Evolutionary conservation across 2,797 vertebrate genomes (phyloP).

Genomic region (Pipistrellus pipistrellus): DNA sequence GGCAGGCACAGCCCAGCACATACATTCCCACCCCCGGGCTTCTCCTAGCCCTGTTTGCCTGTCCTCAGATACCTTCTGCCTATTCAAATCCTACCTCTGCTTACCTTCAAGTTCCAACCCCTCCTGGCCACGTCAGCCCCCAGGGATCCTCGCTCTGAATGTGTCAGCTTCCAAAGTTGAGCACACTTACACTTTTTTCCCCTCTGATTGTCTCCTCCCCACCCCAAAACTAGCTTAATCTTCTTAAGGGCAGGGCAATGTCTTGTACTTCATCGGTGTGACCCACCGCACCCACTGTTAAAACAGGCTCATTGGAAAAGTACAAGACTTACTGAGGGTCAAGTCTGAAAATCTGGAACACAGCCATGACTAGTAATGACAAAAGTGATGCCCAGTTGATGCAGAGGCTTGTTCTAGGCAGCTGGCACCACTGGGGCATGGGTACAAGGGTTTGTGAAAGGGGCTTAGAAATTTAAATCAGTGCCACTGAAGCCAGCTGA

Average conservation of each 20-base stretch:
- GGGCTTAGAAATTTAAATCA: background rate
- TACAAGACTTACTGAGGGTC: background rate
- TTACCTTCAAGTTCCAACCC: conserved; percentile 63
- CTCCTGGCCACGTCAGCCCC: conserved; percentile 11
- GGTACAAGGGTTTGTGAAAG: background rate
- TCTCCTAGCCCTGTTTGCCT: background rate
- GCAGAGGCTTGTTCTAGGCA: background rate
- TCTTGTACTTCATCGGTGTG: background rate
- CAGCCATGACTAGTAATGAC: conserved; percentile 4
- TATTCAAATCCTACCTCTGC: background rate
- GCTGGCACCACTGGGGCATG: background rate
- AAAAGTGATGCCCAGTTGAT: background rate
- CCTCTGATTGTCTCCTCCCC: background rate
- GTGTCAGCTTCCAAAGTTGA: background rate
- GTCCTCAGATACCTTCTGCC: conserved; percentile 21
- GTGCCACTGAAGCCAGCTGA: background rate
- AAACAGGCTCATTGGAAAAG: background rate
- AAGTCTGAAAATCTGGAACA: conserved; percentile 1
- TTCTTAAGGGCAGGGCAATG: conserved; percentile 62
- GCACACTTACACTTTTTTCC: conserved; percentile 30
- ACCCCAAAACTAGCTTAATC: conserved; percentile 55
- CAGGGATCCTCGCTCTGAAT: background rate
- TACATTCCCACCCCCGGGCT: conserved; percentile 33
- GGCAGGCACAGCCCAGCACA: background rate
- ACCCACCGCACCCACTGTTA: background rate